These are phyloP conservation scores for Limnephilus marmoratus DNA, from an alignment of 2,888 invertebrate genomes.

Conservation along the genomic window DNA sequence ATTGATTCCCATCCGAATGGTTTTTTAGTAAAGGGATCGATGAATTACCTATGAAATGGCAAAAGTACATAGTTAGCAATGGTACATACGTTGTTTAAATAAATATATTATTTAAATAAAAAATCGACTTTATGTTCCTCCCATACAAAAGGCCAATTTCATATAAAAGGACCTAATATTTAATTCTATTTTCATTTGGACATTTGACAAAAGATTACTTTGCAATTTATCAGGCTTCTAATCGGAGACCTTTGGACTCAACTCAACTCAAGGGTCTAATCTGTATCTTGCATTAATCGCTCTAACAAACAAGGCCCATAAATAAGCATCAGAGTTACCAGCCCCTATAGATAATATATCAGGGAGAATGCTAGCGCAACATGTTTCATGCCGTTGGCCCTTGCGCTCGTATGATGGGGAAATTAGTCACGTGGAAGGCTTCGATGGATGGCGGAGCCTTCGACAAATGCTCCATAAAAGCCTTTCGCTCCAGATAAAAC, in stretches of 20 bases:
- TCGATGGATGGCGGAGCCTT: constrained; percentile 22
- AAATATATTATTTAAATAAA: too few relatives aligned
- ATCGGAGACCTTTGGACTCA: background rate
- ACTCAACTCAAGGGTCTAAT: background rate
- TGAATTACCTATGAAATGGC: too few relatives aligned
- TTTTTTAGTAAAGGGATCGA: too few relatives aligned
- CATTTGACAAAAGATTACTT: too few relatives aligned
- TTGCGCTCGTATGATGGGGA: constrained; percentile 22
- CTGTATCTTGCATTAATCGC: background rate
- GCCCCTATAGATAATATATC: background rate
- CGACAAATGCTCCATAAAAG: constrained; percentile 45
- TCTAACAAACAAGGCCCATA: background rate
- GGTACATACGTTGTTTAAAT: too few relatives aligned
- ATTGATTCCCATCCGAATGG: too few relatives aligned
- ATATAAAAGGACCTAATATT: too few relatives aligned
- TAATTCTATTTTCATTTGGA: too few relatives aligned
- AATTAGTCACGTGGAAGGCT: constrained; percentile 40
- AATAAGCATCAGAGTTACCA: background rate
- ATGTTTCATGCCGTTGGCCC: background rate
- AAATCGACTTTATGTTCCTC: too few relatives aligned
- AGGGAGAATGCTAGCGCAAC: background rate
- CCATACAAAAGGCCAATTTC: too few relatives aligned
- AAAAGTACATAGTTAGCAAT: too few relatives aligned
- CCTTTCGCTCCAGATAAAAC: constrained; percentile 49
- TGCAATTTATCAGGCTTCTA: background rate